Evolutionary conservation across 2,888 invertebrate species (phyloP).

Genomic region (Dromius quadrimaculatus): DNA sequence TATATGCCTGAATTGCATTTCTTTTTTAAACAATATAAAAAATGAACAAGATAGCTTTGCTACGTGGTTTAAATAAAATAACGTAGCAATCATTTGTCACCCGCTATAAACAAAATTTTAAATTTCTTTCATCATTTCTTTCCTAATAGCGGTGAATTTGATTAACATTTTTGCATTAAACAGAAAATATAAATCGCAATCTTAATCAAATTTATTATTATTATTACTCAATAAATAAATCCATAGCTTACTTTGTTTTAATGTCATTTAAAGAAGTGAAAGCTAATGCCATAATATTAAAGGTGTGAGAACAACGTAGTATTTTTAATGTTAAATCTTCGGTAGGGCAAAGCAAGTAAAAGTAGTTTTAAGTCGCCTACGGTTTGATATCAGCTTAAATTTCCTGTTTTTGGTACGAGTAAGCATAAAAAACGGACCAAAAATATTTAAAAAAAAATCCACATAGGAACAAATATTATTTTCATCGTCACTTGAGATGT

Average conservation of each 20-base stretch:
- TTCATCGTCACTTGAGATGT: too few relatives aligned
- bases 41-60: constrained; percentile 32
- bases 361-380: constrained; percentile 43
- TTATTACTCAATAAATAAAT: constrained; percentile 20
- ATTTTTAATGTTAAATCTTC: constrained; percentile 43
- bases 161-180: too few relatives aligned
- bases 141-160: too few relatives aligned
- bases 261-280: constrained; percentile 51
- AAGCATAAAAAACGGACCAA: background rate
- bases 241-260: constrained; percentile 32
- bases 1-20: constrained; percentile 19
- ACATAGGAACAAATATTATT: too few relatives aligned
- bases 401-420: background rate
- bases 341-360: constrained; percentile 38
- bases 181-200: too few relatives aligned
- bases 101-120: background rate
- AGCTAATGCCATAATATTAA: constrained; percentile 43
- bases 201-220: too few relatives aligned
- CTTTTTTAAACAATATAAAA: constrained; percentile 4
- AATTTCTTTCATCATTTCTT: constrained; percentile 2
- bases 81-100: background rate
- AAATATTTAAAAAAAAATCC: background rate
- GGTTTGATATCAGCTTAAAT: constrained; percentile 17
- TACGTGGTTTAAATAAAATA: constrained; percentile 11
- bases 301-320: constrained; percentile 39